Base-by-base conservation (phyloP, 2,888 invertebrate genomes). In the Drosophila fulvimacula region DNA sequence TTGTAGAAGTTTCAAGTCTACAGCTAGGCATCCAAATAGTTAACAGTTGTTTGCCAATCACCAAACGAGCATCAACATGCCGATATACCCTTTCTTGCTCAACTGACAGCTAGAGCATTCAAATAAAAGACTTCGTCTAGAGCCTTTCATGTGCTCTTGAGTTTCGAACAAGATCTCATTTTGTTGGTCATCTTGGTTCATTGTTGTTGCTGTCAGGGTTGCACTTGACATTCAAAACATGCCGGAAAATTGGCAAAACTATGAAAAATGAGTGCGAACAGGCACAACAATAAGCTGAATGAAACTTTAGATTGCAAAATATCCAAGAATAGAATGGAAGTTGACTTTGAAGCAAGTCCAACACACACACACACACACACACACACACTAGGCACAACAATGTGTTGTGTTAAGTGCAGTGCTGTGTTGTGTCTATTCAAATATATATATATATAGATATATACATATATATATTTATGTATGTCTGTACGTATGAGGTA, bases 221-320 rank as follows among this genome's bases (percentile, higher is more conserved):
- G 82, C 82, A 78, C 79, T 79, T 79, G 79, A 79, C 79, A 81
- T 81, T 81, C 82, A 69, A 60, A 46, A 78, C 48, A 61, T 70
- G 81, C 56, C 59, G 78, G 74, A 69, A 79, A 81, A 79, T 81
- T 70, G 68, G 63, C 74, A 58, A 46, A 49, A n/a, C 41, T 44
- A 62, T 67, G 19, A 57, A 64, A 57, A 73, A 63, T 41, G 62
- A 49, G 39, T 59, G 56, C 59, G 39, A 49, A 53, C 42, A 58
- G 41, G 44, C 67, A 36, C 34, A 64, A 65, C 44, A 65, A 65
- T 65, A 32, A 17, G 66, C 66, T 39, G 38, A 53, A 52, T 65
- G 69, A 79, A 88, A 82, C 80, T 72, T 85, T 41, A 69, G 76
- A 70, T 77, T 69, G 88, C 86, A 64, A 82, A 79, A 83, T 74